Base-by-base conservation (phyloP, 2,797 vertebrate species). In the Enteromius thamalakanensis region DNA sequence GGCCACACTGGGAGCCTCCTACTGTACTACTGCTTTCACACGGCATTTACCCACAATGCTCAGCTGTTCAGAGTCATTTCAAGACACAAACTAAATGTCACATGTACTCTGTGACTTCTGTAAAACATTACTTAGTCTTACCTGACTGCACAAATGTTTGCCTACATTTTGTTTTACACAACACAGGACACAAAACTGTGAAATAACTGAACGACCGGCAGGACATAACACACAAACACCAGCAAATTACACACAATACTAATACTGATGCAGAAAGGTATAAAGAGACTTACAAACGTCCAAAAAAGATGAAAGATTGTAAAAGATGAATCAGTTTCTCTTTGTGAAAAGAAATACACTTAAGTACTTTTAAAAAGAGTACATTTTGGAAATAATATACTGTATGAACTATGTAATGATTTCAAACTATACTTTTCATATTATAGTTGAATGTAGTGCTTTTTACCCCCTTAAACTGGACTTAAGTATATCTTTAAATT, bases 11-110 rank as follows among this genome's bases (percentile, higher is more conserved):
- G 32, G 19, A 51, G 70, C 78, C 53, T 79, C 42, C 14, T 64
- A 79, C 58, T 49, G 72, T 76, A 76, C 65, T 42, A 19, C 17
- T 51, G 64, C 23, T 6, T 79, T 40, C 12, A 68, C 12, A 69
- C 2, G 6, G 1, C n/a, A 53, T 53, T 79, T 68, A 79, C 40
- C 62, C 62, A 79, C 45, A 79, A 79, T n/a, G 45, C 42, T 76
- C n/a, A 26, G 72, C 51, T 40, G 53, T 11, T 58, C 32, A 34
- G 45, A 51, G 51, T 74, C 47, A 34, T 40, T 58, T 34, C 7
- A 23, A 76, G 21, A 37, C 72, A 76, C 72, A 58, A 15, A 40
- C 11, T 37, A 40, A 32, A 40, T 58, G 72, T 12, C 32, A 23
- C 11, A n/a, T 2, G 8, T 5, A 67, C 14, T 21, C 17, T 14